These are phyloP conservation scores for Phaethornis superciliosus DNA, from an alignment of 2,113 vertebrate species.

Conservation along the genomic window DNA sequence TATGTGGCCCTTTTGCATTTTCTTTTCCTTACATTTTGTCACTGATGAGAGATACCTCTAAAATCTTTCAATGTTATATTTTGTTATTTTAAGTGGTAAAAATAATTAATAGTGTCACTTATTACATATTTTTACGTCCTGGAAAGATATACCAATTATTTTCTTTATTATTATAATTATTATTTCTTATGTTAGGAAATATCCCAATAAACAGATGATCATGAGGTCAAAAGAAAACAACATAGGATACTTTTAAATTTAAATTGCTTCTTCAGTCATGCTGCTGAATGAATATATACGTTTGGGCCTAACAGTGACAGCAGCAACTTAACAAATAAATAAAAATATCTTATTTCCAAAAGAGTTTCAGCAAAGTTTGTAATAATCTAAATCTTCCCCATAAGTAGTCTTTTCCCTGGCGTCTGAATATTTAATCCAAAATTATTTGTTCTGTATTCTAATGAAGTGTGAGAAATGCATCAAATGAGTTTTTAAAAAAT, in stretches of 20 bases:
- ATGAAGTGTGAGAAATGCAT: neutral
- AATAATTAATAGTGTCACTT: neutral
- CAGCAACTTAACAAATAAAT: neutral
- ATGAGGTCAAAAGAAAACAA: neutral
- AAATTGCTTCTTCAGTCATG: neutral
- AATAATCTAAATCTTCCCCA: neutral
- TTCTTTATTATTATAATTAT: neutral
- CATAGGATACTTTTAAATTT: fast-evolving
- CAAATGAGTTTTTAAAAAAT: neutral
- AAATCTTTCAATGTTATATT: neutral
- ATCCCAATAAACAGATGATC: neutral
- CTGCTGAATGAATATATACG: neutral
- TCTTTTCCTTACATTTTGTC: neutral
- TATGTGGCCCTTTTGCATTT: neutral
- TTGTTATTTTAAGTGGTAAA: neutral
- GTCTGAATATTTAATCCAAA: neutral
- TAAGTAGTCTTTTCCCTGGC: neutral
- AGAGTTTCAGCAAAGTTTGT: neutral
- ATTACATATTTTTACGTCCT: neutral
- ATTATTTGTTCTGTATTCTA: neutral
- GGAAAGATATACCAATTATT: neutral
- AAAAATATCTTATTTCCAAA: neutral
- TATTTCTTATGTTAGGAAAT: neutral
- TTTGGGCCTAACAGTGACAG: neutral
- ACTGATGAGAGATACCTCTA: neutral